Evolutionary conservation across 2,797 vertebrate species (phyloP).

Genomic region (Sebastolobus alascanus): DNA sequence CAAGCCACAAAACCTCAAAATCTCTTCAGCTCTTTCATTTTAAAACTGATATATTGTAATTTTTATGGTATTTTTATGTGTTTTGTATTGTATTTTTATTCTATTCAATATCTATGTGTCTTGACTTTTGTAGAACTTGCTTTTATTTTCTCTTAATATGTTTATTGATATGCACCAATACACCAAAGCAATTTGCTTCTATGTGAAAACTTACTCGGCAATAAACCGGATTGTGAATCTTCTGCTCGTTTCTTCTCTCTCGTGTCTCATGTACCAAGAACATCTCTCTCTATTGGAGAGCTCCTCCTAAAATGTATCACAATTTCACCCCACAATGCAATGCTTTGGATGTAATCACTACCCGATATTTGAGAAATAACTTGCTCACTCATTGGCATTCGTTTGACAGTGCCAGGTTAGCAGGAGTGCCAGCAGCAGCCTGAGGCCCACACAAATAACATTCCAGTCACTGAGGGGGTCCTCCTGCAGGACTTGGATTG

Average conservation of each 20-base stretch:
- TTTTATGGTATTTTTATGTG: not conserved
- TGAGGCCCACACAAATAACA: slow-evolving; percentile 72
- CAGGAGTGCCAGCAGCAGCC: slow-evolving; percentile 62
- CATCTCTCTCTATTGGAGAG: not conserved
- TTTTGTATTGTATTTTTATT: not conserved
- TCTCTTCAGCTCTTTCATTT: not conserved
- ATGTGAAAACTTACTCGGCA: too few species aligned
- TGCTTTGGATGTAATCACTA: slow-evolving; percentile 10
- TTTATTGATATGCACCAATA: not conserved
- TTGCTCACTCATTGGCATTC: slow-evolving; percentile 46
- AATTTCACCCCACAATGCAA: not conserved
- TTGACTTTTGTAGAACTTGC: not conserved
- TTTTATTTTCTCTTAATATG: not conserved
- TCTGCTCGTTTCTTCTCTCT: not conserved
- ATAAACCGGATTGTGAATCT: not conserved
- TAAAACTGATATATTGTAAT: not conserved
- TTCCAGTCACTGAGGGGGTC: slow-evolving; percentile 64
- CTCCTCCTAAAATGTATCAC: not conserved
- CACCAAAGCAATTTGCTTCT: not conserved
- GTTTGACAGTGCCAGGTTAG: slow-evolving; percentile 47
- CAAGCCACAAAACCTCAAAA: too few species aligned
- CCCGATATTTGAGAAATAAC: slow-evolving; percentile 38
- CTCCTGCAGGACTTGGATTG: slow-evolving; percentile 57
- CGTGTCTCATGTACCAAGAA: slow-evolving; percentile 4
- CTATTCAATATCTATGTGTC: not conserved